Conservation (phyloP, 1,140 invertebrate genomes). For the Tribolium castaneum region DNA sequence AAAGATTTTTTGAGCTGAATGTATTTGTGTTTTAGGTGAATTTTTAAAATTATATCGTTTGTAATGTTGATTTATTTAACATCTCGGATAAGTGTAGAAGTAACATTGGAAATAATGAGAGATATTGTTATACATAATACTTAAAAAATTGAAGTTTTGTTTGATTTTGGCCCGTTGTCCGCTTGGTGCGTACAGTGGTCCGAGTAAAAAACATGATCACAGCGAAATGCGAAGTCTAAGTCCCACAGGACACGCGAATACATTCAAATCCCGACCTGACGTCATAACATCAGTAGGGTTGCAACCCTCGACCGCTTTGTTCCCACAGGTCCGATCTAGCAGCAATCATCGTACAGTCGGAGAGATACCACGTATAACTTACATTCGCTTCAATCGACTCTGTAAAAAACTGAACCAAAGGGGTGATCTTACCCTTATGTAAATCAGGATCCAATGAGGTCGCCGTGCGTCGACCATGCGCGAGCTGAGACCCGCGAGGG, state of each 20-base stretch:
- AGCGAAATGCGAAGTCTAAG: slow-evolving; percentile 45
- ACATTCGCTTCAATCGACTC: slow-evolving; percentile 21
- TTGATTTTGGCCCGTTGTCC: neutral
- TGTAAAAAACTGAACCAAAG: slow-evolving; percentile 32
- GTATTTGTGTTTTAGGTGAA: too few relatives aligned
- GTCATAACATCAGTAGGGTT: slow-evolving; percentile 36
- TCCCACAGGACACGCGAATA: slow-evolving; percentile 47
- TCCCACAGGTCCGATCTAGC: slow-evolving; percentile 58
- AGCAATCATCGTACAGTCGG: slow-evolving; percentile 53
- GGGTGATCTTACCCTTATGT: slow-evolving; percentile 48
- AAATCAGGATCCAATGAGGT: slow-evolving; percentile 49
- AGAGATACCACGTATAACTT: slow-evolving; percentile 44
- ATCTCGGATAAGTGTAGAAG: too few relatives aligned
- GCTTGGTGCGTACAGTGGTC: neutral
- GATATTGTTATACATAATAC: too few relatives aligned
- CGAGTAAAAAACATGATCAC: slow-evolving; percentile 7
- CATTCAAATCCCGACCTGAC: slow-evolving; percentile 54
- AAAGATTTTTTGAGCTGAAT: too few relatives aligned
- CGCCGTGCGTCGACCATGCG: slow-evolving; percentile 40
- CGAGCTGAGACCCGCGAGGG: slow-evolving; percentile 35
- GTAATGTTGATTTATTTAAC: too few relatives aligned
- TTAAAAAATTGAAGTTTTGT: too few relatives aligned
- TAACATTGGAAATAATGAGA: too few relatives aligned
- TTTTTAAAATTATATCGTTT: too few relatives aligned
- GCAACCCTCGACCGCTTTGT: slow-evolving; percentile 42